Base-by-base conservation (phyloP, 2,113 vertebrate genomes). In the Manacus vitellinus region DNA sequence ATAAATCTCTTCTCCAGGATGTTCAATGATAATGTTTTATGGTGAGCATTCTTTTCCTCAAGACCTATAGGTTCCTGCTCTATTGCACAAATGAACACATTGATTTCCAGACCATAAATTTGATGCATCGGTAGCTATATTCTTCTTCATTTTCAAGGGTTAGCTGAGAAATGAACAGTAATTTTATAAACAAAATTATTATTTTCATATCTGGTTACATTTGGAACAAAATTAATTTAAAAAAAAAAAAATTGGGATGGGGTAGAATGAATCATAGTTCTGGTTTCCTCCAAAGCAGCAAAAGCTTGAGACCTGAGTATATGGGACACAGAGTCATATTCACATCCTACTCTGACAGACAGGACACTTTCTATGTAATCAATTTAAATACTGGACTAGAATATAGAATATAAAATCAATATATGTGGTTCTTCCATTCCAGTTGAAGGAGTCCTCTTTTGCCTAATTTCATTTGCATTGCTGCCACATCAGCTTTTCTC, bases 331-430 rank as follows among this genome's bases (percentile, higher is more conserved):
- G 4, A 72, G 5, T 25, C 43, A 44, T 18, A 11, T 43, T 58
- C 28, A 30, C 24, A 25, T 46, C 28, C 14, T 73, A 1, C 0
- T 1, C 41, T 49, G 55, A 35, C 19, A 62, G 23, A 27, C 17
- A 62, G 9, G 6, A 51, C 12, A 27, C 8, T 70, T 56, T 52
- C 16, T 58, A 27, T 16, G 5, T 49, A 44, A 62, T 7, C 28
- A 17, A 28, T 68, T 85, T 88, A 30, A 95, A 56, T 47, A 22
- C 6, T 52, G 39, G 11, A 28, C 5, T 47, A 41, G 39, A 41
- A 41, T 41, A 28, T 3, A 46, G 17, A 62, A 41, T 66, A n/a
- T n/a, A 58, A 12, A 28, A 52, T 52, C 23, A 63, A 21, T 33
- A 18, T 9, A n/a, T 18, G 5, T 3, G 2, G 1, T 82, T 58